A percentile compares a stretch with the other conserved stretches of the same genome.
Evolutionary conservation across 2,797 vertebrate genomes (phyloP).

Genomic region (Clangula hyemalis): DNA sequence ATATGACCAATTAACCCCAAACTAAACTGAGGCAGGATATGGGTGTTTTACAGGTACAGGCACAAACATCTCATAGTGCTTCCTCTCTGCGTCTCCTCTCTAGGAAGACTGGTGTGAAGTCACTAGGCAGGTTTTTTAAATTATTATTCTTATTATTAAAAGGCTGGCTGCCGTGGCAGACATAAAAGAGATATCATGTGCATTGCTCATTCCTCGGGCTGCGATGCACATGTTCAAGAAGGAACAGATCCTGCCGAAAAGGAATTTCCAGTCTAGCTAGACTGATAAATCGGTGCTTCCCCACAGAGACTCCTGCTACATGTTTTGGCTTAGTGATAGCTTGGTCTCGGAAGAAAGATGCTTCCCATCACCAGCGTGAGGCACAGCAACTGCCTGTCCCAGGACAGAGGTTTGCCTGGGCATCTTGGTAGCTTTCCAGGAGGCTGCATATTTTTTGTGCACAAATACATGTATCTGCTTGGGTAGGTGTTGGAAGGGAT

Average conservation of each 20-base stretch:
- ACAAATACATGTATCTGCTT: background rate
- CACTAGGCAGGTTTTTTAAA: background rate
- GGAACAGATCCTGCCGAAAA: background rate
- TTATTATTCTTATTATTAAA: background rate
- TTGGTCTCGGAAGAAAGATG: background rate
- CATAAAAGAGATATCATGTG: constrained; percentile 1
- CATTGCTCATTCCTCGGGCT: background rate
- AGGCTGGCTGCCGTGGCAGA: background rate
- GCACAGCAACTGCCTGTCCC: background rate
- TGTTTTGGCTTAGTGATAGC: background rate
- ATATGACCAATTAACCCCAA: background rate
- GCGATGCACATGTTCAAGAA: background rate
- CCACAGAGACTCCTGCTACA: background rate
- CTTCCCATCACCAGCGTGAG: rapidly evolving
- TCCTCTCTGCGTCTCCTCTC: background rate
- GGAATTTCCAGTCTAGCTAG: constrained; percentile 6
- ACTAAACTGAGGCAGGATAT: background rate
- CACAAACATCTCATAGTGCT: background rate
- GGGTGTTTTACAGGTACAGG: background rate
- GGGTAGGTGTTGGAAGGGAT: background rate
- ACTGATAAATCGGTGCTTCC: background rate
- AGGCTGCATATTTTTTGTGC: background rate
- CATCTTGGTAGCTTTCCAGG: background rate
- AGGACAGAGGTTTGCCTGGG: background rate
- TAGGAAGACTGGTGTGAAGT: background rate